Percentiles rank a stretch among this genome's conserved stretches.
Evolutionary conservation across 2,797 vertebrate genomes (phyloP).

Genomic region (Alca torda): DNA sequence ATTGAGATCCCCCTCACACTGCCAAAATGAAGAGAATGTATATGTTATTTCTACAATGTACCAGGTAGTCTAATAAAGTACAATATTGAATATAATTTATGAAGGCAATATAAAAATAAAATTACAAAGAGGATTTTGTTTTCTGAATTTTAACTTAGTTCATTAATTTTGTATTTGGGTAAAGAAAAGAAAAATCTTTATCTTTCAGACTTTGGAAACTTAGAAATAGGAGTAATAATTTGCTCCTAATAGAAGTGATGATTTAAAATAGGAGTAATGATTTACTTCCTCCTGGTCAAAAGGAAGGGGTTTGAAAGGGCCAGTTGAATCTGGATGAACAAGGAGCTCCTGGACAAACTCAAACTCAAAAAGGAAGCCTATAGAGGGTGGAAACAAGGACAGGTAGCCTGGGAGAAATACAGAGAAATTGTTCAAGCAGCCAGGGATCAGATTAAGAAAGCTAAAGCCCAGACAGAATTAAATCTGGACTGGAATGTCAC

Average conservation of each 20-base stretch:
- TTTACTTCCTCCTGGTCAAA: background rate
- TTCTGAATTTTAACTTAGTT: background rate
- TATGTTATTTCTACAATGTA: background rate
- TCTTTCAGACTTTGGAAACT: background rate
- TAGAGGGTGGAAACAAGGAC: background rate
- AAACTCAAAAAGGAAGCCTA: background rate
- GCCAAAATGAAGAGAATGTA: background rate
- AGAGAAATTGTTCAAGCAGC: background rate
- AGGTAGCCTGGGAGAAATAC: background rate
- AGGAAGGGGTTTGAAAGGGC: background rate
- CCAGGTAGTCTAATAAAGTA: background rate
- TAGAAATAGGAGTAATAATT: background rate
- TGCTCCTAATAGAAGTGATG: background rate
- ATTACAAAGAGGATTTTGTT: background rate
- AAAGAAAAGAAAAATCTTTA: background rate
- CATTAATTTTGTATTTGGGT: background rate
- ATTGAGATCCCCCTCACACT: background rate
- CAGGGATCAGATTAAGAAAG: background rate
- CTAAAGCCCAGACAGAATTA: background rate
- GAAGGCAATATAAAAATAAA: background rate
- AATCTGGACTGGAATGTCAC: background rate
- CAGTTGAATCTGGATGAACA: background rate
- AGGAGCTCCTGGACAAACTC: background rate
- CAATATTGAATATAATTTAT: background rate
- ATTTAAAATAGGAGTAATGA: background rate